Percentiles rank a stretch among this genome's conserved stretches.
Evolutionary conservation across 2,113 vertebrate species (phyloP).

Genomic region (Pterocles orientalis): DNA sequence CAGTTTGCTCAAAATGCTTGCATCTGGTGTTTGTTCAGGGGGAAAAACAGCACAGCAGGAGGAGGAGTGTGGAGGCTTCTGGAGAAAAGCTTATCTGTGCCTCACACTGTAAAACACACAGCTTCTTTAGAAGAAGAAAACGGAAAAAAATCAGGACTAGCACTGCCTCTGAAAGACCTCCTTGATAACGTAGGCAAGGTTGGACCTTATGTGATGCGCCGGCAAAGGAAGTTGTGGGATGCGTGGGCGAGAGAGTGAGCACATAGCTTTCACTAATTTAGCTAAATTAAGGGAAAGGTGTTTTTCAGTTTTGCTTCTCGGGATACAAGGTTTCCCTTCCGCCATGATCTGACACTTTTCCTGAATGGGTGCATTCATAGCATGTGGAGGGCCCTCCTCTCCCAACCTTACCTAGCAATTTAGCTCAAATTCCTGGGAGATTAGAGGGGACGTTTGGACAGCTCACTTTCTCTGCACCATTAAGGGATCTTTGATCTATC

Average conservation of each 20-base stretch:
- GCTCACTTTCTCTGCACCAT: neutral
- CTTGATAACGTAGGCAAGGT: neutral
- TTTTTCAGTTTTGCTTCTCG: neutral
- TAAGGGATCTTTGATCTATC: neutral
- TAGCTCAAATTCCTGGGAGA: neutral
- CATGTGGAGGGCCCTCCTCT: fast-evolving
- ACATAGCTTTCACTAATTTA: neutral
- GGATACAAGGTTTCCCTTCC: neutral
- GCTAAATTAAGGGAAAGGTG: neutral
- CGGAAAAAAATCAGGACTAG: neutral
- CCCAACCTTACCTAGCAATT: neutral
- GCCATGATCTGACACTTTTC: neutral
- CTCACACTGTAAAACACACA: neutral
- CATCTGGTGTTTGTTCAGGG: neutral
- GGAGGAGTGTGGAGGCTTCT: neutral
- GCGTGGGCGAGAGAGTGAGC: neutral
- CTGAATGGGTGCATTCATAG: neutral
- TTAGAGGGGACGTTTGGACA: neutral
- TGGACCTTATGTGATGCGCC: neutral
- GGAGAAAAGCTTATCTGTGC: neutral
- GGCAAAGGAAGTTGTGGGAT: neutral
- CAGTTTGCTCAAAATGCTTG: neutral
- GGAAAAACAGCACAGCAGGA: neutral
- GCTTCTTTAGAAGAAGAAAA: neutral
- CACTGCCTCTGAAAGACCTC: neutral